These are phyloP conservation scores for Schizopygopsis malacanthus DNA, from an alignment of 2,797 vertebrate species.

Conservation along the genomic window DNA sequence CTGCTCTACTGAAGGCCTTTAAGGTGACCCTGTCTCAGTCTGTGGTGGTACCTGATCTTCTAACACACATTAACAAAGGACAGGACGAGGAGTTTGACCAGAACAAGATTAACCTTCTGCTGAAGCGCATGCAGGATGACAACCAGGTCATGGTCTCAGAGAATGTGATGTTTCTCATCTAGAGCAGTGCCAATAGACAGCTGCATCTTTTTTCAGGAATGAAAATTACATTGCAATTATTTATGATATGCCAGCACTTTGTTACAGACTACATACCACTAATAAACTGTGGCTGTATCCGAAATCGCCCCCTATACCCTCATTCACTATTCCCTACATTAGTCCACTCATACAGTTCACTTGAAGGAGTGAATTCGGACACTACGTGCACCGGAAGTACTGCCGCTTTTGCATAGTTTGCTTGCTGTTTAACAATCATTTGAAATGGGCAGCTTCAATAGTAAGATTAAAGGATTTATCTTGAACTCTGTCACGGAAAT, in stretches of 20 bases:
- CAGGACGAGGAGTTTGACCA: conserved; percentile 64
- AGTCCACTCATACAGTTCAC: too few species aligned
- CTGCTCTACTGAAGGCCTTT: conserved; percentile 69
- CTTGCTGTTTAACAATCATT: too few species aligned
- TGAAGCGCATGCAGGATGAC: conserved; percentile 73
- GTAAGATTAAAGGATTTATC: too few species aligned
- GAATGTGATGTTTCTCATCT: conserved; percentile 75
- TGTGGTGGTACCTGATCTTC: conserved; percentile 63
- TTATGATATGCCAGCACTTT: background rate
- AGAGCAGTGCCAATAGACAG: conserved; percentile 6
- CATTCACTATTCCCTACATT: too few species aligned
- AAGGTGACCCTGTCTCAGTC: conserved; percentile 71
- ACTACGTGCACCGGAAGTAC: too few species aligned
- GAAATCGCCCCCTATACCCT: too few species aligned
- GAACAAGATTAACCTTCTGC: conserved; percentile 65
- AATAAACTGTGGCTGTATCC: too few species aligned
- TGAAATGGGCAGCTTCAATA: too few species aligned
- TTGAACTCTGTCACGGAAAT: too few species aligned
- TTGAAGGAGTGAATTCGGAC: too few species aligned
- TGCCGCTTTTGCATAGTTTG: too few species aligned
- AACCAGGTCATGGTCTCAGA: conserved; percentile 77
- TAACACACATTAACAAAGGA: conserved; percentile 66
- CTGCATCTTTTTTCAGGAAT: background rate
- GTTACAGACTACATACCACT: too few species aligned
- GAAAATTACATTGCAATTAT: background rate